A percentile compares a stretch with the other conserved stretches of the same genome.
phyloP scores from a whole-genome alignment of 2,113 vertebrate genomes.

The Chrysochloris asiatica region DNA sequence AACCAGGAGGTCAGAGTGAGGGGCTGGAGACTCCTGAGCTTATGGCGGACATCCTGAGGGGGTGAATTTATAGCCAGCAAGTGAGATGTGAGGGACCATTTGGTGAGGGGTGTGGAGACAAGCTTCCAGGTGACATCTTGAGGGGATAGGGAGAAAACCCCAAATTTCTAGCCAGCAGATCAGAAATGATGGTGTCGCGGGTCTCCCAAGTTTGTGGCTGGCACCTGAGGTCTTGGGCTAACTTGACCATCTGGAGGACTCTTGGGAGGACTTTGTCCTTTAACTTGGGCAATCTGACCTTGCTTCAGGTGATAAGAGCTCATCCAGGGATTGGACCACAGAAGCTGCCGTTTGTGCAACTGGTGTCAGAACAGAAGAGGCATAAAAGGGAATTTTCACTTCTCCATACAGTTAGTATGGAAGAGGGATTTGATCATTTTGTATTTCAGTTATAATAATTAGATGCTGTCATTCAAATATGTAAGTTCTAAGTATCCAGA shows the following conservation, averaged over 20 bases:
- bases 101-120: too few relatives aligned
- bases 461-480: neutral
- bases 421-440: neutral
- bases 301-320: neutral
- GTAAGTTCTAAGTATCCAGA: conserved; percentile 37
- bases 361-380: neutral
- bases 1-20: too few relatives aligned
- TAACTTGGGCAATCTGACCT: neutral
- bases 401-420: neutral
- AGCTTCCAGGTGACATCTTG: neutral
- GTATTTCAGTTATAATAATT: neutral
- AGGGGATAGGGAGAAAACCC: neutral
- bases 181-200: neutral
- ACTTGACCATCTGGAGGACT: neutral
- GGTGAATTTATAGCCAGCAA: too few relatives aligned
- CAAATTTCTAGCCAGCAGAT: neutral
- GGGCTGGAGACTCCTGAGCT: neutral
- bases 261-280: neutral
- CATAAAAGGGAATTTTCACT: neutral
- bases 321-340: too few relatives aligned
- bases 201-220: neutral
- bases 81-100: too few relatives aligned
- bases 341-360: too few relatives aligned
- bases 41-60: neutral
- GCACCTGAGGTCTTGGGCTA: neutral